These are phyloP conservation scores for Datnioides undecimradiatus DNA, from an alignment of 2,113 vertebrate species.

Conservation along the genomic window DNA sequence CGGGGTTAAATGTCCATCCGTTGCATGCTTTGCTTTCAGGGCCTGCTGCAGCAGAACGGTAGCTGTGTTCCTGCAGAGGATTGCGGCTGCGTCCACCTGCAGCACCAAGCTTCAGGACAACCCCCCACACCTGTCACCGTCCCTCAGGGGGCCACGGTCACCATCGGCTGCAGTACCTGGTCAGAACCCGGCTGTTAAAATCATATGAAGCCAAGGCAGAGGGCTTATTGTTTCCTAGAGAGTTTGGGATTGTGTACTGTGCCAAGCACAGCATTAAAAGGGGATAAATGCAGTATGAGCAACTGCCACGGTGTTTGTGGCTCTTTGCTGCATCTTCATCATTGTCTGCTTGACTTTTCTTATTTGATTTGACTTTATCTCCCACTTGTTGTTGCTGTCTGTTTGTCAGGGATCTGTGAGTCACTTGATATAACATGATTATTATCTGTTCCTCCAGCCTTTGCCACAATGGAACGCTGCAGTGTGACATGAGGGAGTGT, in stretches of 20 bases:
- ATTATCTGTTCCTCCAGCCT: conserved; percentile 74
- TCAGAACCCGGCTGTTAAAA: conserved; percentile 69
- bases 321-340: background rate
- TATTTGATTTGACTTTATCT: too few relatives aligned
- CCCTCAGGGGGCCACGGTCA: conserved; percentile 77
- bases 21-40: conserved; percentile 70
- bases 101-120: conserved; percentile 55
- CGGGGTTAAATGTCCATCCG: background rate
- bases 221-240: background rate
- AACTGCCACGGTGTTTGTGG: background rate
- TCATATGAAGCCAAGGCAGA: conserved; percentile 22
- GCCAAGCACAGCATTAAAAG: background rate
- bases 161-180: conserved; percentile 89
- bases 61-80: conserved; percentile 80
- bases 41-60: conserved; percentile 87
- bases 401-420: background rate
- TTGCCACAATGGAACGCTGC: conserved; percentile 85
- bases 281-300: background rate
- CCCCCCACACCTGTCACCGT: conserved; percentile 71
- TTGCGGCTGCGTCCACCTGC: conserved; percentile 85
- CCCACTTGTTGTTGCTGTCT: background rate
- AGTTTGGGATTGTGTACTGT: background rate
- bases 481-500: conserved; percentile 86
- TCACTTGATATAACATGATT: background rate
- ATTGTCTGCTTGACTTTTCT: background rate